Evolutionary conservation across 1,140 invertebrate genomes (phyloP), one percentile per base, ranked within the genome.

Genomic region (Hormaphis cornu): DNA sequence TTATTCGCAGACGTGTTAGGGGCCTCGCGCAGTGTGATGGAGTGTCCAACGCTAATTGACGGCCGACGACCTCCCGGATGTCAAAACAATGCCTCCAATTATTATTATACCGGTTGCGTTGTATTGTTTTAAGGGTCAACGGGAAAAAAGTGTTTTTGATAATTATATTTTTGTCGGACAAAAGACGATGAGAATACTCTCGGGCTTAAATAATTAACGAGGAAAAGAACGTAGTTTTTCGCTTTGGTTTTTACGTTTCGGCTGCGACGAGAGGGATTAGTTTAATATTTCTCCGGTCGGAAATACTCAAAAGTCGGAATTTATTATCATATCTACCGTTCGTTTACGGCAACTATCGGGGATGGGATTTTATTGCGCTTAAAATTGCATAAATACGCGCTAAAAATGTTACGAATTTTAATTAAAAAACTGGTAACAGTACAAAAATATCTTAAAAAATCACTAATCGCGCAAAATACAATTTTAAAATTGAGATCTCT

Each of bases 41-140:
- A 66, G 61, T 66, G 44, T 66, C 61, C 61, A 66, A 66, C 61
- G 26, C 44, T 66, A 66, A 66, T 66, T 66, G 61, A 66, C 61
- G 61, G 28, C 28, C 44, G 61, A 35, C 61, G 61, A 66, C 61
- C 44, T 66, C 28, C 44, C 42, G 20, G 44, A 33, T 20, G 61
- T 48, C 44, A 48, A 66, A 48, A 66, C 61, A 66, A 66, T 66
- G 61, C 61, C 28, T 66, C 44, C 61, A 66, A 66, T 66, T 66
- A n/a, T n/a, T n/a, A n/a, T n/a, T n/a, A n/a, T n/a, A 66, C 61
- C 33, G 44, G 44, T 20, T 35, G 42, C 33, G 61, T 46, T 63
- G n/a, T n/a, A n/a, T n/a, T 24, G 61, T 50, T 66, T 66, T 37
- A 48, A 66, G 61, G 61, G 61, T 50, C 44, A 48, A 14, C 14